These are phyloP conservation scores for Pangasius krempfi DNA, from an alignment of 2,797 vertebrate genomes.

Conservation along the genomic window DNA sequence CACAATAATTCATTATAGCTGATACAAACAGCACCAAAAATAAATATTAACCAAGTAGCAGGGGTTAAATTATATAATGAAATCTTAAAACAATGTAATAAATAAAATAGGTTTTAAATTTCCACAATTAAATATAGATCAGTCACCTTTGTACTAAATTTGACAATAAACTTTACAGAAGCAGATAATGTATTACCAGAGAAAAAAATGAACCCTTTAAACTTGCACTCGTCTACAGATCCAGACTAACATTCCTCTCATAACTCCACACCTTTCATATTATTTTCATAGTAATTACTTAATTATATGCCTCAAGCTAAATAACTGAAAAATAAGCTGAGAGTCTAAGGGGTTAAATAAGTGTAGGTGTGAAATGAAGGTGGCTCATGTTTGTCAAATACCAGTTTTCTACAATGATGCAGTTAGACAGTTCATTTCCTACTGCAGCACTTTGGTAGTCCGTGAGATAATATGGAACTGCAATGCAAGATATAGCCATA, in stretches of 20 bases:
- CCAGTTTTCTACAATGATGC: background rate
- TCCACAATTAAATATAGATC: background rate
- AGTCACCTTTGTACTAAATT: background rate
- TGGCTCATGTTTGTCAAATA: background rate
- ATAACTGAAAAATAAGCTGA: background rate
- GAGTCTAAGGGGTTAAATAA: background rate
- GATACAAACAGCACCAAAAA: constrained; percentile 22
- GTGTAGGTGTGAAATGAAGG: background rate
- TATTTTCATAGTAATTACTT: background rate
- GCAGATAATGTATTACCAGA: background rate
- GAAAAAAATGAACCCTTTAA: background rate
- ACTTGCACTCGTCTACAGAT: background rate
- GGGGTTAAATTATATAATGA: background rate
- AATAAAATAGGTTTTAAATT: background rate
- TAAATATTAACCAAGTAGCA: constrained; percentile 6
- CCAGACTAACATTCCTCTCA: background rate
- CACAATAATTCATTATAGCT: constrained; percentile 35
- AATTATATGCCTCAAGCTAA: background rate
- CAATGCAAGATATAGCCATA: background rate
- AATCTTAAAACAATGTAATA: background rate
- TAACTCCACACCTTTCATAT: background rate
- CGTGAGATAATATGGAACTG: no score
- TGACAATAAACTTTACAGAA: background rate
- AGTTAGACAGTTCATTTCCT: background rate
- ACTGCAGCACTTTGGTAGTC: background rate